phyloP scores from a whole-genome alignment of 2,888 invertebrate species.

The Mechanitis messenoides region DNA sequence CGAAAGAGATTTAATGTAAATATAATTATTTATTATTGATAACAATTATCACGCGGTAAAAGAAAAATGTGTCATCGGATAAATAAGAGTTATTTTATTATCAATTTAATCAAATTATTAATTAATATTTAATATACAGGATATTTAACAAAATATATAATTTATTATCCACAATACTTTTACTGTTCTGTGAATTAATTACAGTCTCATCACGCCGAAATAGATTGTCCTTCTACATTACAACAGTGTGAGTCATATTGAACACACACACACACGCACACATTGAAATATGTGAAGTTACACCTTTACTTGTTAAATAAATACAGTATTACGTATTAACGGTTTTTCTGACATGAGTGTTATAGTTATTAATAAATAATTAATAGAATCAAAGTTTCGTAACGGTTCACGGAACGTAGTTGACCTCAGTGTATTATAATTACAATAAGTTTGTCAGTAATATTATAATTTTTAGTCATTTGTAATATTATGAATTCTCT shows the following conservation, averaged over 20 bases:
- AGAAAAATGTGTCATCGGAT: neutral
- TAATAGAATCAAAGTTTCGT: conserved; percentile 49
- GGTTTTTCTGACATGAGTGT: conserved; percentile 58
- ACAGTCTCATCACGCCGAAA: conserved; percentile 71
- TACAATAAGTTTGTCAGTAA: conserved; percentile 23
- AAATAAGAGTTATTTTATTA: neutral
- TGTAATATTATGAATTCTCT: neutral
- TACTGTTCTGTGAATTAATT: conserved; percentile 40
- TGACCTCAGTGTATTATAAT: conserved; percentile 20
- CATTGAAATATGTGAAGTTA: conserved; percentile 45
- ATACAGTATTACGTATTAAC: conserved; percentile 55
- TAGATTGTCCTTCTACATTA: conserved; percentile 66
- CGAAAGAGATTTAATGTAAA: neutral
- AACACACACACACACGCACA: conserved; percentile 48
- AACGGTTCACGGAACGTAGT: conserved; percentile 46
- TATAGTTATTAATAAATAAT: conserved; percentile 44
- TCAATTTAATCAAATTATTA: neutral
- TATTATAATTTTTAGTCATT: conserved; percentile 17
- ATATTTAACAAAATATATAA: neutral
- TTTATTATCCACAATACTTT: conserved; percentile 17
- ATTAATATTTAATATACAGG: neutral
- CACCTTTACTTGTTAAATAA: conserved; percentile 57
- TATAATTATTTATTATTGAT: neutral
- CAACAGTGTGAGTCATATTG: conserved; percentile 65
- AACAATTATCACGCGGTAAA: conserved; percentile 1